Base-by-base conservation (phyloP, 2,113 vertebrate genomes). In the Cervus canadensis region DNA sequence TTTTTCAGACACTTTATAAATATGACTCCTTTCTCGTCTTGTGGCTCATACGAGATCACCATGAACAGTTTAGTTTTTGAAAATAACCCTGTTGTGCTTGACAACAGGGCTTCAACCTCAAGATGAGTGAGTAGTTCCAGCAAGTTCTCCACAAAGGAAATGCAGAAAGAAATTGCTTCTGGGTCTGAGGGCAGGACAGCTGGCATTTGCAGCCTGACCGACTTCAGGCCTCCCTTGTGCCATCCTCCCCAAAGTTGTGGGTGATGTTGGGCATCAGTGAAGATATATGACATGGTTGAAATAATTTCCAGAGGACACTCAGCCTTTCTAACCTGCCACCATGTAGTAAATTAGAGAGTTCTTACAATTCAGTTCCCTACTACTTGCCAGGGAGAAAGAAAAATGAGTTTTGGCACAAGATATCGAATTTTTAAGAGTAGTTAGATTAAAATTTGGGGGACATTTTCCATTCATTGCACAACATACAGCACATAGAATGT, bases 1-100 rank as follows among this genome's bases (percentile, higher is more conserved):
- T 92, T 97, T 95, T 96, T 43, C 54, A 96, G 95, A 88, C 93
- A 91, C 62, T 97, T 96, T 74, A 50, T 96, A 96, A 94, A 98
- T 98, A 97, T 89, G 52, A 94, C 36, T 84, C 62, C 82, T 96
- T 98, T 97, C 74, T 89, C 57, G 52, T 86, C 64, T 52, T 54
- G 85, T 93, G 95, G 92, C 56, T 81, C 14, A 45, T 10, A 71
- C 19, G 33, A 78, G 67, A 50, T 97, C 45, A 54, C 74, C 30
- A 56, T 33, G 86, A 88, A 94, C 10, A 64, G 71, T 79, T 94
- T 40, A 33, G 74, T 40, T 93, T 95, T 82, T 64, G 48, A 86
- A 95, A 98, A 92, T 87, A 95, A 86, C 67, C 7, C 45, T 79
- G 45, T 50, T 19, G 56, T 85, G 19, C 60, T 62, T 16, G 19